Conservation (phyloP, 2,797 vertebrate genomes). For the Pristis pectinata region DNA sequence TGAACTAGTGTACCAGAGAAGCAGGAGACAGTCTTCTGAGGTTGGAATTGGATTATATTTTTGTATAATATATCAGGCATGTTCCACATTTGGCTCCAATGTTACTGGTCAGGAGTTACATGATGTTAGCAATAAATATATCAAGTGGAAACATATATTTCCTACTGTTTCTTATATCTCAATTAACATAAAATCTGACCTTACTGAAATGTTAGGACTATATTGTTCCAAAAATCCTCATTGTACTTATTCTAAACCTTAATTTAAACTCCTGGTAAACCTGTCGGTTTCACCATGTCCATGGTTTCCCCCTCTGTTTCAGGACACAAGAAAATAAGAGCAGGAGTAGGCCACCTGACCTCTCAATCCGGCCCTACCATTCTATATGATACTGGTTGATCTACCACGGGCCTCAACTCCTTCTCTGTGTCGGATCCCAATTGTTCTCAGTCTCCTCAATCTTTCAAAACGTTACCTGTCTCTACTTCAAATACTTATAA, state of each 20-base stretch:
- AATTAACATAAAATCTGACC: too few species aligned
- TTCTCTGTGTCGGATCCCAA: too few species aligned
- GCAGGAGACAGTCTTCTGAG: neutral
- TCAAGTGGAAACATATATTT: neutral
- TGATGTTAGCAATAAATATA: neutral
- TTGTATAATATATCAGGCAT: neutral
- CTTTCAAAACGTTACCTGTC: too few species aligned
- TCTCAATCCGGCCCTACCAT: too few species aligned
- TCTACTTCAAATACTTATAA: too few species aligned
- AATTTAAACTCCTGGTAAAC: neutral
- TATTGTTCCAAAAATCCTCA: neutral
- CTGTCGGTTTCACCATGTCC: neutral
- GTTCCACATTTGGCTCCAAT: neutral
- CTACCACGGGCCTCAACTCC: too few species aligned
- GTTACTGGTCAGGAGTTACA: neutral
- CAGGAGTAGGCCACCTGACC: too few species aligned
- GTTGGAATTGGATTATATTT: neutral
- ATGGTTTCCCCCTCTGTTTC: neutral
- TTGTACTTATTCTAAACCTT: too few species aligned
- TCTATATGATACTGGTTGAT: too few species aligned
- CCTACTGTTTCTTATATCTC: too few species aligned
- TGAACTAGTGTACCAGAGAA: neutral
- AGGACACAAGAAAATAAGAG: neutral
- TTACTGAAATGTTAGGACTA: neutral
- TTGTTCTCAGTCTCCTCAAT: too few species aligned